Base-by-base conservation (phyloP, 2,888 invertebrate genomes). In the Napeogenes sylphis region DNA sequence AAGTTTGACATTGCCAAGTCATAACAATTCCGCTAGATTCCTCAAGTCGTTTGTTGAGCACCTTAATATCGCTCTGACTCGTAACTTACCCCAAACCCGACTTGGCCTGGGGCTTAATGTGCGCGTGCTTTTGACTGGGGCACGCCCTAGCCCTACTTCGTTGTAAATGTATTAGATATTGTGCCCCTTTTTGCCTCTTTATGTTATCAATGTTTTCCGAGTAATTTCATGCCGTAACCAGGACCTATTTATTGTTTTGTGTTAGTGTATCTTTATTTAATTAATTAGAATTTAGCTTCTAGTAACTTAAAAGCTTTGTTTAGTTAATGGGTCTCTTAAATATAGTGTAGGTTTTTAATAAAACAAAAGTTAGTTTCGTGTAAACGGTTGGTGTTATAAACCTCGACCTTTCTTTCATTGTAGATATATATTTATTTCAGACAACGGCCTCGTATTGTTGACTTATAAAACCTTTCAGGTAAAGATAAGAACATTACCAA, bases 91-190 rank as follows among this genome's bases (percentile, higher is more conserved):
- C 73, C 76, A 62, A 35, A 61, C 63, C 54, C 62, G 68, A 72
- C 70, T 73, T 72, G 71, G 78, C 73, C 66, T 68, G 71, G 62
- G 67, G 70, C 74, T 74, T 84, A 86, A 86, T 84, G 84, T 82
- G 73, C 77, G 83, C 82, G 82, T 88, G 88, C 77, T 79, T 78
- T 74, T 85, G 87, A 87, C 86, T 82, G 80, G 76, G 80, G 75
- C 82, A 79, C 82, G 82, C 82, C 84, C 81, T 74, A 30, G 69
- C 75, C 73, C 65, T 68, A 60, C 79, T 83, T 75, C 75, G 77
- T 76, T 77, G 82, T 78, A 78, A 83, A 81, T 82, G 81, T 85
- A 84, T 85, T 83, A 82, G 82, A 82, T 80, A 83, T 78, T 78
- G 77, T 76, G 74, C 74, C 74, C 80, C 77, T 74, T 79, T 77